Evolutionary conservation across 2,113 vertebrate species (phyloP), one percentile per base, ranked within the genome.

Genomic region (Odontophorus gujanensis): DNA sequence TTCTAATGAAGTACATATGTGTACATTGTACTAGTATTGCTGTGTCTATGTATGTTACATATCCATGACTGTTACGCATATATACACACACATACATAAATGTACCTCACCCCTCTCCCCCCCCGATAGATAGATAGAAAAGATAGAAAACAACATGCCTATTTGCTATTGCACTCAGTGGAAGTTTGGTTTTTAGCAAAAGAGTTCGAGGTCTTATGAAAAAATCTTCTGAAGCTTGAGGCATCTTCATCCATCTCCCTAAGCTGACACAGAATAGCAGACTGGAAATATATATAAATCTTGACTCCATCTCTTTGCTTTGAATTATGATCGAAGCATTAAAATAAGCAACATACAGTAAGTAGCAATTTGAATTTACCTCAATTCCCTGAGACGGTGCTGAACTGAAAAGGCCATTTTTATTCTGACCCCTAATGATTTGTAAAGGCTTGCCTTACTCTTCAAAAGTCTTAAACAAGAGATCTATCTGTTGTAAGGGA

Each of bases 391-490:
- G 68, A 95, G 93, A 95, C 81, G 38, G 38, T 42, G 76, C 62
- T 58, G 53, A 95, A 87, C 87, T 95, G 94, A 92, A 96, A 95
- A 94, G 87, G 87, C 69, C 88, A 95, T 94, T 94, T 87, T 92
- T 89, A 90, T 89, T 90, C 89, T 83, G 92, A 83, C 89, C 96
- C 93, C 81, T 87, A 81, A 96, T 38, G 76, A 80, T 90, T 92
- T 89, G 86, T 91, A 87, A 93, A 71, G 68, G 45, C 90, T 87
- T 45, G 95, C 85, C 40, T 93, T 78, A 93, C 73, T 92, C 62
- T 95, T 94, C 81, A 80, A 83, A 65, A 59, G 61, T 32, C 63
- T 78, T 63, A 50, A 79, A 79, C 78, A 96, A 93, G 77, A 93
- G 85, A 79, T 91, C 87, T 87, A 55, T 90, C 85, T 11, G 4